Base-by-base conservation (phyloP, 1,140 invertebrate species). In the Delia radicum region DNA sequence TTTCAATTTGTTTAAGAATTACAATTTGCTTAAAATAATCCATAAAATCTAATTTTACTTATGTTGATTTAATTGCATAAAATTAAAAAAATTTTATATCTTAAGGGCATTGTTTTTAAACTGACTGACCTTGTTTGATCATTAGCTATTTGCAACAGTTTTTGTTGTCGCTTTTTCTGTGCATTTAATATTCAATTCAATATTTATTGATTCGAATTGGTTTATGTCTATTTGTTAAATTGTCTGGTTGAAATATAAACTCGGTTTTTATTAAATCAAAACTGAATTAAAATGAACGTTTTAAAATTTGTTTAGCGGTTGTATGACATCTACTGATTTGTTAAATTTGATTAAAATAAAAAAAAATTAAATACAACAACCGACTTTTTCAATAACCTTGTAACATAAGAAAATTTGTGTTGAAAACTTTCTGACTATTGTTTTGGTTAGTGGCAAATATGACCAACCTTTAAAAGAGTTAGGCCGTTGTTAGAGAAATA, bases 401-500 rank as follows among this genome's bases (percentile, higher is more conserved):
- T 55, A 55, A 55, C 48, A 55, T 55, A 55, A 55, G 48, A 55
- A 55, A 21, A 55, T 55, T 55, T 55, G n/a, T 55, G 48, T 55
- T 55, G 48, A 55, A 55, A 55, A 55, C 48, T 55, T 55, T 55
- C 48, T 18, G n/a, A 55, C 48, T 55, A 55, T 55, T 55, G 48
- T 55, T n/a, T 55, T 8, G 3, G 21, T 24, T 55, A 8, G 21
- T 24, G 48, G 18, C n/a, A 55, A 24, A 55, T 55, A 55, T 55
- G 48, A 1, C 48, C 48, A 55, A 21, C 15, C 18, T 55, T 21
- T 21, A 21, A 21, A 18, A 55, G 48, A 24, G 3, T 24, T 5
- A 10, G n/a, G n/a, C 48, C 48, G 18, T 33, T n/a, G n/a, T n/a
- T n/a, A n/a, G n/a, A n/a, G n/a, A n/a, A n/a, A n/a, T n/a, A n/a